Base-by-base conservation (phyloP, 2,888 invertebrate genomes). In the Andrena camellia region DNA sequence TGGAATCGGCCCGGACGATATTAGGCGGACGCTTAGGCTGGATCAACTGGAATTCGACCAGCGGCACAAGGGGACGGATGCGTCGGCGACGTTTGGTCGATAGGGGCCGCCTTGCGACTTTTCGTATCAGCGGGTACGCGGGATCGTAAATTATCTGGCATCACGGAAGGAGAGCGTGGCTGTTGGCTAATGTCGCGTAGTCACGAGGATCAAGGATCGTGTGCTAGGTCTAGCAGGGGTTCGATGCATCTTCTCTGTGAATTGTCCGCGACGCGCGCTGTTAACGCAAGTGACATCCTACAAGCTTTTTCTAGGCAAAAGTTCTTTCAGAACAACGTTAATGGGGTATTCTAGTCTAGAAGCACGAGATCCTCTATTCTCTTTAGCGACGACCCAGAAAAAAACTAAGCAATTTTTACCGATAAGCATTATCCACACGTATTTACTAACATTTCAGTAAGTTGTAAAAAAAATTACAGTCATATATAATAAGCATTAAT, bases 31-130 rank as follows among this genome's bases (percentile, higher is more conserved):
- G 84, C 84, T 85, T 87, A 86, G 86, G 80, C 52, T 1, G 89
- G 89, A 89, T 89, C 88, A 88, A 87, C 77, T 79, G 89, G 89
- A 87, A 89, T 86, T 83, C 87, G 84, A 79, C 69, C 67, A 23
- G 79, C 4, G 78, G 75, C 50, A 75, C 63, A 48, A 33, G 63
- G 69, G 62, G 42, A 42, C 67, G 57, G 66, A 73, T 62, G 75
- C 81, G 75, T 76, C 78, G 81, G 68, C 74, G 74, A 54, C 80
- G 87, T 87, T 87, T 86, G 88, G 82, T 87, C 87, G 86, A 87
- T 88, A 87, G 78, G 42, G 42, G 54, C 20, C 66, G 20, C 42
- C 72, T 59, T 57, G 63, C 42, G 83, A 83, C 78, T 84, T 78
- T 84, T 80, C 78, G 79, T 79, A 75, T 84, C 82, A 69, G 48